Percentiles rank a stretch among this genome's conserved stretches.
Evolutionary conservation across 64 coral and sea anemone species (phyloP).

Genomic region (Montipora efflorescens): DNA sequence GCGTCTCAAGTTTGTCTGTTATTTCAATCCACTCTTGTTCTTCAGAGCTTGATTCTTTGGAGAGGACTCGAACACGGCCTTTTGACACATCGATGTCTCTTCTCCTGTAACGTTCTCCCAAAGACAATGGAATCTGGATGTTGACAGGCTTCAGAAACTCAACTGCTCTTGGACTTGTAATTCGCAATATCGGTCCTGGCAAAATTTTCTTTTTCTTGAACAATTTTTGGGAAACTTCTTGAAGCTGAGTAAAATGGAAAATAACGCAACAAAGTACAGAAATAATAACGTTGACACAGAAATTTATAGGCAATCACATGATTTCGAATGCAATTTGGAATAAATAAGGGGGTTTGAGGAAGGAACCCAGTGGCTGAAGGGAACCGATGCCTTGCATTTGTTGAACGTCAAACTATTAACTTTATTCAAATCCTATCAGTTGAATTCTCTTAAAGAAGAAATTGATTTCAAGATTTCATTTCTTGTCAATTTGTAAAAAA

Average conservation of each 20-base stretch:
- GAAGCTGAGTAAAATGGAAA: background rate
- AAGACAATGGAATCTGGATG: background rate
- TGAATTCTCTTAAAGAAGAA: too few relatives aligned
- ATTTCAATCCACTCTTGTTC: conserved; percentile 2
- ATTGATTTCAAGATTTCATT: too few relatives aligned
- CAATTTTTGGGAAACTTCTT: background rate
- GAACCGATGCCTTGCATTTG: too few relatives aligned
- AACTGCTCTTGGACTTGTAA: background rate
- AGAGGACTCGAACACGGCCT: background rate
- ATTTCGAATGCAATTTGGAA: too few relatives aligned
- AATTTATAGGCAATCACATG: too few relatives aligned
- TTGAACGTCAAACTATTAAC: too few relatives aligned
- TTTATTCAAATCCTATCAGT: too few relatives aligned
- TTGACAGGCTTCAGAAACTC: background rate
- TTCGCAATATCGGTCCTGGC: conserved; percentile 9
- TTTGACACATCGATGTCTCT: background rate
- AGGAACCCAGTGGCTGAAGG: too few relatives aligned
- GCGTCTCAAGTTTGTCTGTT: background rate
- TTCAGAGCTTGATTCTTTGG: background rate
- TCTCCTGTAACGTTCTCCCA: background rate
- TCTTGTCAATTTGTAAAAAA: too few relatives aligned
- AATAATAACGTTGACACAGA: too few relatives aligned
- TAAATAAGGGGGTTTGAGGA: too few relatives aligned
- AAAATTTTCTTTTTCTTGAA: background rate
- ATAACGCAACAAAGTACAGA: too few relatives aligned